Percentiles rank a stretch among this genome's conserved stretches.
phyloP scores from a whole-genome alignment of 2,113 vertebrate species.

The Pontoporia blainvillei region DNA sequence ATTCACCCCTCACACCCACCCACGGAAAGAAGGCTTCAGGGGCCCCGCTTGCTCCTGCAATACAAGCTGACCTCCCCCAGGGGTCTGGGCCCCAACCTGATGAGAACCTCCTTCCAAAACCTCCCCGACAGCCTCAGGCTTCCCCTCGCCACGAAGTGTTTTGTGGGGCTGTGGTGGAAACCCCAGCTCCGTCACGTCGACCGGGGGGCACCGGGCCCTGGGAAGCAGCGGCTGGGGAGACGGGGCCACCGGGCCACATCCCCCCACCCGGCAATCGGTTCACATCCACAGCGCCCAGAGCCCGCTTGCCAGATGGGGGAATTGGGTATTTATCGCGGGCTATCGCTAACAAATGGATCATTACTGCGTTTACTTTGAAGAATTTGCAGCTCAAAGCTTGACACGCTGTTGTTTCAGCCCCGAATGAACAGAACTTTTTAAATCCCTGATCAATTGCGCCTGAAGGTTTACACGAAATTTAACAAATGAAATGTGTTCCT shows the following conservation, averaged over 20 bases:
- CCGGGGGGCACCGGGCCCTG: background rate
- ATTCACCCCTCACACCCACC: background rate
- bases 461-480: background rate
- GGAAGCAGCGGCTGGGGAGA: background rate
- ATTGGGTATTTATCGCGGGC: background rate
- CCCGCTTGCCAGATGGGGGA: background rate
- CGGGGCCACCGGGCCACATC: background rate
- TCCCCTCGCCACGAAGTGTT: background rate
- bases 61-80: background rate
- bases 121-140: fast-evolving
- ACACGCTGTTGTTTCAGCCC: background rate
- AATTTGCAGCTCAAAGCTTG: background rate
- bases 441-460: background rate
- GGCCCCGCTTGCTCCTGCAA: background rate
- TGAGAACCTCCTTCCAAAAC: background rate
- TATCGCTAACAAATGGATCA: background rate
- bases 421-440: background rate
- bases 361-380: background rate
- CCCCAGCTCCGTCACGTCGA: background rate
- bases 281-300: background rate
- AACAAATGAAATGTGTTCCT: background rate
- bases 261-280: background rate
- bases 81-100: background rate
- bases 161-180: fast-evolving
- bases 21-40: background rate